Evolutionary conservation across 2,888 invertebrate species (phyloP).

Genomic region (Helicoverpa assulta): DNA sequence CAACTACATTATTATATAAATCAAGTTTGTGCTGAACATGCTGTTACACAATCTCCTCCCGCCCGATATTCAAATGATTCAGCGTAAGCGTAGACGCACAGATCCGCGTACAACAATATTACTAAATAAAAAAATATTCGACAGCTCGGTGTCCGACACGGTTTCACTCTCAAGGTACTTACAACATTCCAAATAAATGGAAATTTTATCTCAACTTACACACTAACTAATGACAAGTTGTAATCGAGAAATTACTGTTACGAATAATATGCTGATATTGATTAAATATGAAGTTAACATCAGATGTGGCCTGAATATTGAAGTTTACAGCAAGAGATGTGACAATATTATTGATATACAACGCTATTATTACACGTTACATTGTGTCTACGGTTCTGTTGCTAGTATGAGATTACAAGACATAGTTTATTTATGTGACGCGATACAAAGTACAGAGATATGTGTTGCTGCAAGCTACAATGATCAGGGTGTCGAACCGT

Average conservation of each 20-base stretch:
- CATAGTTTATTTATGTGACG: neutral
- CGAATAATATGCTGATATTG: conserved; percentile 56
- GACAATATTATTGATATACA: conserved; percentile 13
- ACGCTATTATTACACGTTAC: neutral
- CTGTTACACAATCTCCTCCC: conserved; percentile 44
- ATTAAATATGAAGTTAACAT: conserved; percentile 50
- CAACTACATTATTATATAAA: conserved; percentile 53
- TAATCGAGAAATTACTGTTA: conserved; percentile 54
- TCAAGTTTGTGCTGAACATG: conserved; percentile 69
- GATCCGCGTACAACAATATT: conserved; percentile 26
- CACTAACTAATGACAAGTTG: conserved; percentile 59
- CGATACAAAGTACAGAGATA: neutral
- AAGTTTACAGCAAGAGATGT: conserved; percentile 33
- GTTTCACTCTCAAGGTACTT: conserved; percentile 47
- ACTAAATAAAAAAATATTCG: conserved; percentile 33
- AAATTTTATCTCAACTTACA: conserved; percentile 49
- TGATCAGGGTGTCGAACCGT: conserved; percentile 34
- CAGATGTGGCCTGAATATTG: conserved; percentile 26
- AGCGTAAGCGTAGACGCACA: conserved; percentile 45
- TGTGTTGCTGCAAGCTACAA: conserved; percentile 12
- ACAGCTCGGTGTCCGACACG: conserved; percentile 50
- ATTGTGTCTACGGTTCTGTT: neutral
- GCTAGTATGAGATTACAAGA: no score
- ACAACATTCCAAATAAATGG: conserved; percentile 51
- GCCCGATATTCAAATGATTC: conserved; percentile 44